Base-by-base conservation (phyloP, 2,797 vertebrate species). In the Amphiprion clarkii region DNA sequence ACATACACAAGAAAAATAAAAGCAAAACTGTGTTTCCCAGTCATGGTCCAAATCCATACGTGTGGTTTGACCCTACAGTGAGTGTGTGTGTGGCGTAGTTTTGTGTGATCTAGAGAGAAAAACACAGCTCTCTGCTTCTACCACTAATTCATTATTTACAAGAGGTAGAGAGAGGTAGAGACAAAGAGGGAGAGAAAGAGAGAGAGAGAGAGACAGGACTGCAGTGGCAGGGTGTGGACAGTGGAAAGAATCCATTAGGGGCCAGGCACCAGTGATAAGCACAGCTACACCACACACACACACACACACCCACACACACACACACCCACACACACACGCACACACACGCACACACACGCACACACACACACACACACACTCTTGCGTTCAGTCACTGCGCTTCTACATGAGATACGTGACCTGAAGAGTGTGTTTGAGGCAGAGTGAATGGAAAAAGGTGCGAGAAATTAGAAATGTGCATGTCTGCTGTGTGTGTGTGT, bases 171-270 rank as follows among this genome's bases (percentile, higher is more conserved):
- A 48, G 27, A 54, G 40, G 27, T 40, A 36, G 60, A 27, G 39
- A 9, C 1, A 23, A 2, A 23, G 29, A 13, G 39, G n/a, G 29
- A 13, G 48, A 25, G 49, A 8, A 49, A 23, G 49, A 17, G 39
- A 19, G 31, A n/a, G 56, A 14, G 31, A 17, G 25, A 29, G 19
- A 48, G 80, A 68, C 59, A 81, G 80, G 73, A 86, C 85, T 81
- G 85, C 88, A 91, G 90, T 79, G 77, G 76, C 57, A 79, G 83
- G 86, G 87, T 86, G 88, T 87, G 87, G 83, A 87, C 88, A 76
- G 79, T 49, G 67, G 55, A 76, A 58, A 79, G 44, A 74, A 72
- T 42, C 51, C 65, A 74, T 66, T 5, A 78, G 68, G 67, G 74
- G 65, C 60, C 31, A 56, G 39, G 44, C 53, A 56, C 27, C 46